Evolutionary conservation across 2,113 vertebrate species (phyloP), one percentile per base, ranked within the genome.

Genomic region (Procavia capensis): DNA sequence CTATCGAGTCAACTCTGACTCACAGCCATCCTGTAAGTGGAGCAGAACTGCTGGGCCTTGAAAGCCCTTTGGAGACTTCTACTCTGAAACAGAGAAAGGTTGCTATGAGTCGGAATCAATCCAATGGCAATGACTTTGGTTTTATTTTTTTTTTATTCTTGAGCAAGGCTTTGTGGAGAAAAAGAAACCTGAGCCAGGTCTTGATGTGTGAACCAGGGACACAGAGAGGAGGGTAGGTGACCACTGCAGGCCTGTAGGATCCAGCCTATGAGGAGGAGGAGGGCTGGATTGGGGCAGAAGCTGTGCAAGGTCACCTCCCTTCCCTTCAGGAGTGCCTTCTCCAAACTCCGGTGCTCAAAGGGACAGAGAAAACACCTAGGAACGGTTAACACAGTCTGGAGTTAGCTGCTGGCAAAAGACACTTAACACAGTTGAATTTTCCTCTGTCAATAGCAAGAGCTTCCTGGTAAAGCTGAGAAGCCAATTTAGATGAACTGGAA

Each of bases 341-440:
- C 25, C 70, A 81, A 68, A 34, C 2, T 11, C 41, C 29, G 10
- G 47, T 4, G 25, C 5, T 64, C 1, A 43, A 17, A 74, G 36
- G 6, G 9, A 29, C 14, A 34, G 27, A 45, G 34, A 57, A 17
- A 80, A 25, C 47, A 16, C 36, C n/a, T 14, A 24, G 13, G 54
- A 74, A 54, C 1, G 59, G 66, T 39, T 24, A n/a, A 4, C 5
- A 8, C 0, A 1, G 13, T 43, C 70, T n/a, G 9, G 43, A 93
- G 57, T 61, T 41, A 59, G 22, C 57, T 39, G 43, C 64, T 29
- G 59, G 34, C 85, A 80, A 68, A 85, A 85, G 76, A 81, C 17
- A 81, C 43, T 84, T 80, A 57, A 47, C 27, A 17, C 39, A 74
- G 90, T 29, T 92, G 54, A 66, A 88, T 78, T 90, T 90, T 80